Evolutionary conservation across 2,888 invertebrate genomes (phyloP).

Genomic region (Allygus modestus): DNA sequence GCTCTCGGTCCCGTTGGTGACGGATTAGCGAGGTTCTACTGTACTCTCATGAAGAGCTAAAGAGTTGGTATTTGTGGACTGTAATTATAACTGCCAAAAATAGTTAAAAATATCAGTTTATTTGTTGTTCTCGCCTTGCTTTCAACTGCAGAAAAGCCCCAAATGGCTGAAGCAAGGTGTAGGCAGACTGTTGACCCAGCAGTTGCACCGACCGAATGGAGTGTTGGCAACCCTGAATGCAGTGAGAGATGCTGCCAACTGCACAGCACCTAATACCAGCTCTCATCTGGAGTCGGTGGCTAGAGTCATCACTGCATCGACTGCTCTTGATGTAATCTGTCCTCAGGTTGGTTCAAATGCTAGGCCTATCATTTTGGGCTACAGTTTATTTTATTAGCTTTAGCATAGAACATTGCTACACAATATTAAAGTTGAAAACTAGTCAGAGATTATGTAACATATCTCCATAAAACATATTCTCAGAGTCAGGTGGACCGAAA

Average conservation of each 20-base stretch:
- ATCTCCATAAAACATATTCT: too few relatives aligned
- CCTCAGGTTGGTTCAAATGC: constrained; percentile 72
- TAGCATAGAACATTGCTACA: too few relatives aligned
- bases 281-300: constrained; percentile 82
- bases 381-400: constrained; percentile 21
- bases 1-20: too few relatives aligned
- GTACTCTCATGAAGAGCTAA: too few relatives aligned
- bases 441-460: too few relatives aligned
- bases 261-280: constrained; percentile 82
- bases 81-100: too few relatives aligned
- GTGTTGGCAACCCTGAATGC: constrained; percentile 81
- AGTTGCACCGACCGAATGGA: constrained; percentile 80
- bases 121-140: too few relatives aligned
- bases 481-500: too few relatives aligned
- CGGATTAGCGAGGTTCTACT: too few relatives aligned
- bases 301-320: constrained; percentile 80
- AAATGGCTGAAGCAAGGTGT: constrained; percentile 81
- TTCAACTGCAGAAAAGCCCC: constrained; percentile 65
- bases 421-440: too few relatives aligned
- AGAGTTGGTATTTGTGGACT: too few relatives aligned
- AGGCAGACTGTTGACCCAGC: constrained; percentile 79
- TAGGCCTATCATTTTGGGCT: constrained; percentile 1
- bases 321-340: constrained; percentile 74
- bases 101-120: neutral
- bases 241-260: constrained; percentile 78